Evolutionary conservation across 2,888 invertebrate genomes (phyloP).

Genomic region (Amphiduros pacificus): DNA sequence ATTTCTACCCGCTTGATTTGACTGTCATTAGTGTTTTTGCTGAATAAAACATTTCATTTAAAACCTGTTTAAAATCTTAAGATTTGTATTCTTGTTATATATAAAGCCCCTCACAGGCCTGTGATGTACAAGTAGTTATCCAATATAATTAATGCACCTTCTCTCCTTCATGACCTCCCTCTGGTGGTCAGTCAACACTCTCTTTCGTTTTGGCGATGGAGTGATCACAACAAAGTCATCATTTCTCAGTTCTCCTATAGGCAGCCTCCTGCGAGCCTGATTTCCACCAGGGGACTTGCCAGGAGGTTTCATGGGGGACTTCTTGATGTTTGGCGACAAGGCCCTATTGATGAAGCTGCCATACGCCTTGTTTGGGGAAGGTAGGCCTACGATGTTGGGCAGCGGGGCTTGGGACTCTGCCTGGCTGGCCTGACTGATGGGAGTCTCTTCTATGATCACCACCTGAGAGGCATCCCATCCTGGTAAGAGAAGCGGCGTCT

Average conservation of each 20-base stretch:
- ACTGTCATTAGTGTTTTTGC: too few relatives aligned
- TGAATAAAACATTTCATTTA: too few relatives aligned
- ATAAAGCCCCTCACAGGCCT: too few relatives aligned
- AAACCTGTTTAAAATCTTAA: too few relatives aligned
- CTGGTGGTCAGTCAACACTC: conserved; percentile 53
- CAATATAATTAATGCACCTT: conserved; percentile 22
- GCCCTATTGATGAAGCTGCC: conserved; percentile 51
- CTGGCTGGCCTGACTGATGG: conserved; percentile 51
- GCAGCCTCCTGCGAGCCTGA: conserved; percentile 1
- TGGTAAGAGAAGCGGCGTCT: conserved; percentile 42
- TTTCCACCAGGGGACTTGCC: conserved; percentile 4
- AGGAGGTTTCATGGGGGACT: conserved; percentile 19
- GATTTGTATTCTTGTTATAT: too few relatives aligned
- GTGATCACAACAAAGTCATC: conserved; percentile 29
- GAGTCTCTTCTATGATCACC: conserved; percentile 44
- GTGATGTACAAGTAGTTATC: too few relatives aligned
- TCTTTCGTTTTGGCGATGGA: conserved; percentile 39
- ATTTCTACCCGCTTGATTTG: too few relatives aligned
- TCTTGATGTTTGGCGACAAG: conserved; percentile 17
- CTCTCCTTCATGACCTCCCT: conserved; percentile 50
- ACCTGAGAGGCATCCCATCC: conserved; percentile 40
- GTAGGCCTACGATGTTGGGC: conserved; percentile 42
- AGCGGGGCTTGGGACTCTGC: conserved; percentile 44
- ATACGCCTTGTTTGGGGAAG: conserved; percentile 47
- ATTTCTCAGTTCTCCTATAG: conserved; percentile 8